phyloP scores from a whole-genome alignment of 2,888 invertebrate genomes.

The Lepidocyrtoides sp. region DNA sequence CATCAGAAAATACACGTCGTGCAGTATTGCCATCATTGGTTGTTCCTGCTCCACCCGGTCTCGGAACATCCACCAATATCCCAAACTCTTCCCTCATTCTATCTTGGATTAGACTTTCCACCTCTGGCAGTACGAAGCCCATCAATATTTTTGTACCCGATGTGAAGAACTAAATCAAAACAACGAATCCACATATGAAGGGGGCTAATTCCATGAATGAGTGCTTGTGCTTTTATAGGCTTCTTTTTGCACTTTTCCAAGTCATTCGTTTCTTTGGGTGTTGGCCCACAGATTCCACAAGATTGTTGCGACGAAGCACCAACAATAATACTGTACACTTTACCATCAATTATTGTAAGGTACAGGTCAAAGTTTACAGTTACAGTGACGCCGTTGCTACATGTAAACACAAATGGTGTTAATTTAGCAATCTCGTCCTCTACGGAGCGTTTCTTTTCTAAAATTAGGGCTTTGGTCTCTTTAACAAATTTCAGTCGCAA shows the following conservation, averaged over 20 bases:
- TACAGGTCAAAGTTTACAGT: neutral
- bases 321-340: neutral
- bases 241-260: neutral
- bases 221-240: neutral
- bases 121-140: neutral
- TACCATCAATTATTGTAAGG: slow-evolving; percentile 46
- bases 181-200: slow-evolving; percentile 56
- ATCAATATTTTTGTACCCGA: slow-evolving; percentile 15
- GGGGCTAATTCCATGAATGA: slow-evolving; percentile 41
- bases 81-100: neutral
- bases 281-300: slow-evolving; percentile 47
- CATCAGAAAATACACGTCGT: slow-evolving; percentile 36
- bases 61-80: neutral
- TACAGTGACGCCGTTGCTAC: neutral
- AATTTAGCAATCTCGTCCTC: neutral
- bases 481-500: slow-evolving; percentile 25
- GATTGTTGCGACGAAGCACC: neutral
- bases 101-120: neutral
- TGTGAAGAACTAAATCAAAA: slow-evolving; percentile 1
- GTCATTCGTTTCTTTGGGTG: neutral
- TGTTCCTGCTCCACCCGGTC: slow-evolving; percentile 50
- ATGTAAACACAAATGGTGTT: too few relatives aligned
- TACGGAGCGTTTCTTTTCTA: slow-evolving; percentile 1
- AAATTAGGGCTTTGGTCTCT: slow-evolving; percentile 1
- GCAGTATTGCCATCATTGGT: slow-evolving; percentile 79